Base-by-base conservation (phyloP, 1,140 invertebrate species). In the Ceratina japonica region DNA sequence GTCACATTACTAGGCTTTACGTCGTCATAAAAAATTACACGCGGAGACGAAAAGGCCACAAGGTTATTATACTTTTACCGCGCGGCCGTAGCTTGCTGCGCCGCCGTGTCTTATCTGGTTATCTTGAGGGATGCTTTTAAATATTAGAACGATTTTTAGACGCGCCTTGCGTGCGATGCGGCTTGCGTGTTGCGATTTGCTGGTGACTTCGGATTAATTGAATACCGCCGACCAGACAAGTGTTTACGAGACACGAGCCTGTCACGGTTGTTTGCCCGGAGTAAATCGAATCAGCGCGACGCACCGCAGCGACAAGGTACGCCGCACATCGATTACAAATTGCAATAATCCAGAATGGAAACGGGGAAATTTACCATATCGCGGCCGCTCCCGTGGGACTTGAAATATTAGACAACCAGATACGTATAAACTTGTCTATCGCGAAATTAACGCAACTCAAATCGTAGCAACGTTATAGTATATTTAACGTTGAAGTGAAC, bases 61-160 rank as follows among this genome's bases (percentile, higher is more conserved):
- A 31, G n/a, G 56, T 13, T 22, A 44, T 15, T 56, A 56, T 68
- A 58, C 44, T 31, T 81, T 80, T 77, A 81, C 44, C 66, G 49
- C 12, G 13, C 54, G 49, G 51, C n/a, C 66, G 61, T 22, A 10
- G 58, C 49, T 58, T 64, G 79, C 78, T 27, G 54, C 79, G 81
- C 37, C 18, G 66, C 54, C 15, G 74, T 85, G 74, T 85, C 83
- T 84, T 85, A 84, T 85, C 83, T 81, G 52, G 51, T 54, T 81
- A 85, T 85, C 79, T 81, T 54, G 74, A 68, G 64, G 81, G 78
- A 81, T 59, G 64, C 61, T 63, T 64, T 64, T 16, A 52, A 84
- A 81, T 81, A 69, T 84, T 51, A 51, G 22, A 18, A 58, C 52
- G 62, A 83, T 68, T 72, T 75, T 49, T 49, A 13, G 22, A 49